phyloP scores from a whole-genome alignment of 2,113 vertebrate genomes.

The Nycticebus coucang region DNA sequence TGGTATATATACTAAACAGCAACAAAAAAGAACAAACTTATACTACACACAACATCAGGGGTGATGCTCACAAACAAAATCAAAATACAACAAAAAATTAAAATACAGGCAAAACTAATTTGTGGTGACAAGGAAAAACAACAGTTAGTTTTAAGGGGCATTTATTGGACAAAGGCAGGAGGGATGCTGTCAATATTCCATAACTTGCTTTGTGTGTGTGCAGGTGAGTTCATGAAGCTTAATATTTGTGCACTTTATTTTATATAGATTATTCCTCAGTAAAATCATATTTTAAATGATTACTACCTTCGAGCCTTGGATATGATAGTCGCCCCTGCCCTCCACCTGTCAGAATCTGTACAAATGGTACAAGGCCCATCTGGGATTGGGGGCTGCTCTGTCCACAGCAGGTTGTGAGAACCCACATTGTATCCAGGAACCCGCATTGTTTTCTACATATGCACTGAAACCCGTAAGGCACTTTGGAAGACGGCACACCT shows the following conservation, averaged over 20 bases:
- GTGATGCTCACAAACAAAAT: not conserved
- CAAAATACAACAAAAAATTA: not conserved
- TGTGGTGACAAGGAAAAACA: not conserved
- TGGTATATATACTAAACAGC: not conserved
- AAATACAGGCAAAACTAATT: not conserved
- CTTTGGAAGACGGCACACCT: not conserved
- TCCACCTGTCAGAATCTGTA: not conserved
- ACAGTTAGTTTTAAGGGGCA: not conserved
- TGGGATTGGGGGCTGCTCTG: not conserved
- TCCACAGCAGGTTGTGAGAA: not conserved
- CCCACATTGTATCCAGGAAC: not conserved
- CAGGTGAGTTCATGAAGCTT: not conserved
- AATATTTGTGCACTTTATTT: not conserved
- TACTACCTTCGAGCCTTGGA: not conserved
- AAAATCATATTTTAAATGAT: constrained; percentile 1
- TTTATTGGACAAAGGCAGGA: not conserved
- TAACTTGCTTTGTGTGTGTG: not conserved
- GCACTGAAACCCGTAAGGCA: not conserved
- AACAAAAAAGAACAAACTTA: not conserved
- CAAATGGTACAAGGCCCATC: not conserved
- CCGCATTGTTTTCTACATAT: not conserved
- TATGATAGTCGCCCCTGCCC: not conserved
- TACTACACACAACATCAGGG: not conserved
- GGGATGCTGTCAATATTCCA: not conserved
- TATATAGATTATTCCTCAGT: not conserved